These are phyloP conservation scores for Corella eumyota DNA, from an alignment of 23 tunicate genomes.

Conservation along the genomic window DNA sequence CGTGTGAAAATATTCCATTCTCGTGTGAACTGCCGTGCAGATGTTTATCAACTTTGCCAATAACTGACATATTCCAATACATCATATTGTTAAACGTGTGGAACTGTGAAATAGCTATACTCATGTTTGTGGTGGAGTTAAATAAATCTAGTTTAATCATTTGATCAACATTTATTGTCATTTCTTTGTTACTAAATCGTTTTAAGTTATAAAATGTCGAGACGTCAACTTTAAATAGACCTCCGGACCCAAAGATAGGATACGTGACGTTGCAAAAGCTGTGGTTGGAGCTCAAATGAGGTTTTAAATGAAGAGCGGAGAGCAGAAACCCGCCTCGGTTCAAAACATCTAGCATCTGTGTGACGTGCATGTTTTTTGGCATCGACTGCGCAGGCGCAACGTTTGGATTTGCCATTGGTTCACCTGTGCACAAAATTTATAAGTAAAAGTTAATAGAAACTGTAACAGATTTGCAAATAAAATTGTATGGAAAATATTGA, in stretches of 20 bases:
- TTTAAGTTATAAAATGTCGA: neutral
- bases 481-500: too few species aligned
- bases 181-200: too few species aligned
- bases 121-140: neutral
- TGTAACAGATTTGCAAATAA: too few species aligned
- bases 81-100: neutral
- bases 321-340: conserved; percentile 2
- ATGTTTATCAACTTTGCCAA: neutral
- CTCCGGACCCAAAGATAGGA: conserved; percentile 3
- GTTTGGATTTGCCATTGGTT: conserved; percentile 13
- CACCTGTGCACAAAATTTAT: too few species aligned
- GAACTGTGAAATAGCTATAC: neutral
- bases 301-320: too few species aligned
- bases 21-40: too few species aligned
- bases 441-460: too few species aligned
- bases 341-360: conserved; percentile 2
- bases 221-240: neutral
- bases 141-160: too few species aligned
- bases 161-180: too few species aligned
- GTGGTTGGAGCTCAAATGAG: neutral
- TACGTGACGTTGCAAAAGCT: conserved; percentile 7
- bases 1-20: neutral
- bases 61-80: neutral
- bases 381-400: neutral
- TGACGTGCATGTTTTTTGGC: neutral